Evolutionary conservation across 2,113 vertebrate genomes (phyloP).

Genomic region (Rhombomys opimus): DNA sequence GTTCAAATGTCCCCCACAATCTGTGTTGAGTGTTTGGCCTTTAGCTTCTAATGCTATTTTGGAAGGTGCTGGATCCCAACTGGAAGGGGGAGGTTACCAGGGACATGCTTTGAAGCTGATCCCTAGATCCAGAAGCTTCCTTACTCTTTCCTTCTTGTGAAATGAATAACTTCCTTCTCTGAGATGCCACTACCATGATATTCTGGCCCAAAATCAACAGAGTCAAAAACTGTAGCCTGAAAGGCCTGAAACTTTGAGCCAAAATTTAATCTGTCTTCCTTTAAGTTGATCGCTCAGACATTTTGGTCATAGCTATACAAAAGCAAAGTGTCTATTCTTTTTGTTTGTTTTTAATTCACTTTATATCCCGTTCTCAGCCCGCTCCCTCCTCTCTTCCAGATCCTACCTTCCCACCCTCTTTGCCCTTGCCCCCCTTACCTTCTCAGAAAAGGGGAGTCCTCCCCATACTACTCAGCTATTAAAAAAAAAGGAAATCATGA

Average conservation of each 20-base stretch:
- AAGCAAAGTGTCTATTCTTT: neutral
- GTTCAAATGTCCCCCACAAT: neutral
- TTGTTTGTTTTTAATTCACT: neutral
- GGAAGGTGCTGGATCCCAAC: neutral
- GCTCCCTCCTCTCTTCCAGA: no score
- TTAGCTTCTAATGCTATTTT: neutral
- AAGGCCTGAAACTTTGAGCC: neutral
- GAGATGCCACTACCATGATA: neutral
- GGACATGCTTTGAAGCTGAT: neutral
- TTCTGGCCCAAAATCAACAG: neutral
- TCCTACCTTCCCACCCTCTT: no score
- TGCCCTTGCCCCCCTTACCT: no score
- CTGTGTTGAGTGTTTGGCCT: neutral
- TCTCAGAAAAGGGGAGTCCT: no score
- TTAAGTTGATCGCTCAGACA: neutral
- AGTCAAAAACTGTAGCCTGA: neutral
- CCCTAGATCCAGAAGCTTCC: neutral
- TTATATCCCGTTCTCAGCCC: no score
- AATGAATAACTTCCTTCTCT: neutral
- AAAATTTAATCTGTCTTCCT: neutral
- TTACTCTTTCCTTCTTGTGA: neutral
- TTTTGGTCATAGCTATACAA: neutral
- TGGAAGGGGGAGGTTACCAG: neutral
- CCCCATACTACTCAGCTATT: no score
- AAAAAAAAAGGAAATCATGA: no score